Base-by-base conservation (phyloP, 2,113 vertebrate species). In the Chaenocephalus aceratus region DNA sequence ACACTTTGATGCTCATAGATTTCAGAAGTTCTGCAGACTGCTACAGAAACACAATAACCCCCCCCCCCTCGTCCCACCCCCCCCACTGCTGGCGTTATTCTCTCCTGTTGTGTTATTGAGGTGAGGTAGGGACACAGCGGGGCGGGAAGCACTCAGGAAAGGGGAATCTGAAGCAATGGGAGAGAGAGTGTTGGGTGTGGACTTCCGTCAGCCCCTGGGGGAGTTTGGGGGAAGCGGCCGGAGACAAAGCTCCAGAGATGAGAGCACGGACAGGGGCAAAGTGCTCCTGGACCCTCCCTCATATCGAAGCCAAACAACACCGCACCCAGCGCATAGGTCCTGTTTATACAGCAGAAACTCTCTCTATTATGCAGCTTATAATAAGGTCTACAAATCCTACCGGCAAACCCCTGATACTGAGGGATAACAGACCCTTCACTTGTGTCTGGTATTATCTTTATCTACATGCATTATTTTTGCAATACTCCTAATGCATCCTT, bases 181-280 rank as follows among this genome's bases (percentile, higher is more conserved):
- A 72, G 70, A 72, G 77, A 72, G 79, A 64, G 72, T 61, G 11
- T n/a, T 53, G 85, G 89, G 91, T 88, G 93, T 88, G 86, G 86
- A 86, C 88, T 85, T 91, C 85, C 81, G 64, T 77, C 46, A 6
- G 80, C 58, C 77, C 84, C 80, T 79, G 82, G 77, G 92, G 91
- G 86, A 91, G 62, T 75, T 81, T 56, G 54, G 80, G 85, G 89
- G 87, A 92, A 85, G 83, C 79, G 80, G 77, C 65, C 3, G 0
- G 64, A 88, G 85, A 89, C 85, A 91, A 88, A 88, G 89, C 86
- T 88, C 62, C 82, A 89, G 82, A 91, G 90, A 90, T 86, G 89
- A 91, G 91, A 87, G 81, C 4, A 13, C 79, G 62, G 74, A 61
- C 63, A 23, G 68, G 85, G 83, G 59, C 83, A 80, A 86, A 89